Evolutionary conservation across 2,113 vertebrate species (phyloP), one percentile per base, ranked within the genome.

Genomic region (Callipepla squamata): DNA sequence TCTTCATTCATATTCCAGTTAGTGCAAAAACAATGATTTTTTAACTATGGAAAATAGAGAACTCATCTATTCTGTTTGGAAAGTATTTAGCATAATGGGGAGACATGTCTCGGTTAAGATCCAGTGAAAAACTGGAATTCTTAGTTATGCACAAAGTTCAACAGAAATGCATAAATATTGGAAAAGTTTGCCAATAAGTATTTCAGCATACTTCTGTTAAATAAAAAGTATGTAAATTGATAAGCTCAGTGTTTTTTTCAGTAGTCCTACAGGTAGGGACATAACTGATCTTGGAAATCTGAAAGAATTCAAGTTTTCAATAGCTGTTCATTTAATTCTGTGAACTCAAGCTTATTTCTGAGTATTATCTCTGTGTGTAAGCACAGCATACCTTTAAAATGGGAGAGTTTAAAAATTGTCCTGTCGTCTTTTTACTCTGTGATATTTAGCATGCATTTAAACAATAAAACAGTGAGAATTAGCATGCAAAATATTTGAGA

Each of bases 1-100:
- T 94, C 72, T 80, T 90, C 61, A 55, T 91, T 95, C 85, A 44
- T 91, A 72, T 73, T 85, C 34, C 53, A 72, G 30, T 96, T 89
- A 32, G 34, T 91, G 87, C 40, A 90, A 94, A 90, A 87, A 55
- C 22, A 80, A 36, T 2, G 0, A 67, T 28, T 85, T 90, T 89
- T 89, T 51, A 87, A 74, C 25, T 69, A 11, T 72, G 79, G 85
- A 92, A 96, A 94, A 36, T 30, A 58, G 20, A 23, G 44, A 87
- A 80, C 21, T 78, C 40, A 74, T 85, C 34, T 69, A 5, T 81
- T 78, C 76, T 53, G 7, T 78, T 83, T 87, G 85, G 93, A 94
- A 96, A 91, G 8, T 61, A 65, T 85, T 78, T 91, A 63, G 9
- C 48, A 9, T 59, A 72, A 26, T 7, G 26, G 26, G 62, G 57